Base-by-base conservation (phyloP, 1,140 invertebrate genomes). In the Colletes gigas region DNA sequence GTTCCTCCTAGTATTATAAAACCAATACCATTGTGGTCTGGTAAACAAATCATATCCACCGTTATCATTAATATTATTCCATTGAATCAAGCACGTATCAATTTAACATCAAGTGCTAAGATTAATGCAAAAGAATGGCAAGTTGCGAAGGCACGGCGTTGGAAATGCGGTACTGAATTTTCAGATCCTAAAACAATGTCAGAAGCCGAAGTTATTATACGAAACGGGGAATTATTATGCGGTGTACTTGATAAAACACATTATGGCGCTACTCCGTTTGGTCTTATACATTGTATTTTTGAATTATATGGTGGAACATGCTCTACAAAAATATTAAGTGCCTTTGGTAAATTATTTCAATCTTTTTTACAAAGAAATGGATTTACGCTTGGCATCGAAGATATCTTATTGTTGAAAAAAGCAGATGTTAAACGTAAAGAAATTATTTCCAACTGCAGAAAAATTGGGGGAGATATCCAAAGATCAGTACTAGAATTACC, bases 221-320 rank as follows among this genome's bases (percentile, higher is more conserved):
- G 96, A 68, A 94, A 96, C 71, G 99, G 99, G 9, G 97, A 99
- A 93, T 93, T 99, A 10, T 89, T 99, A 1, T 96, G 94, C 87
- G 99, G 99, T 6, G 96, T 99, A n/a, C 93, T 99, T 55, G 99
- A 99, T 93, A 99, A 99, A 93, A 97, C 96, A 50, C 98, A 99
- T 90, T 98, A 98, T 93, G 99, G 99, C 21, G 96, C 98, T 0
- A 98, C 98, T 1, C 96, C 97, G 5, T 99, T 97, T 93, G 97
- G 99, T 87, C 94, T 99, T 14, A 95, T 99, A 19, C 98, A 99
- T 91, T 97, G 97, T 83, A 96, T 98, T 92, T 98, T 97, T 93
- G 98, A 99, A 57, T 55, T 99, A 10, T 99, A 99, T 93, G 99
- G 99, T 6, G 98, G 97, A 44, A 93, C 95, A 65, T 96, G 96